Conservation (phyloP, 2,888 invertebrate genomes). For the Standfussiana lucernea region DNA sequence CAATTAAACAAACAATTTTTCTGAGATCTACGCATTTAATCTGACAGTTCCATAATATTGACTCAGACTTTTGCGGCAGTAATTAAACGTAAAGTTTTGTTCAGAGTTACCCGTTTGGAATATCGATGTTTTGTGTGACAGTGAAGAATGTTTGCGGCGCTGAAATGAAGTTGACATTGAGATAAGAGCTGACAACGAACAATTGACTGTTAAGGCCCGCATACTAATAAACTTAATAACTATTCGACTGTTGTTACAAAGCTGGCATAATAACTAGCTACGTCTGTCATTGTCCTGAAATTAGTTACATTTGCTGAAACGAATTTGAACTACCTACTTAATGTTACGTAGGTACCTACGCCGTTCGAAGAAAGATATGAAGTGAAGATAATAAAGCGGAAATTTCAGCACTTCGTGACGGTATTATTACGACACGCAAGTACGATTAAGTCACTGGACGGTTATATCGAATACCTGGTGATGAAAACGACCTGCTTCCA, state of each 20-base stretch:
- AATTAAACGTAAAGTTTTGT: constrained; percentile 44
- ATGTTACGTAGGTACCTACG: too few species aligned
- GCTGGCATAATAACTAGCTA: constrained; percentile 17
- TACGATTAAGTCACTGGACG: constrained; percentile 52
- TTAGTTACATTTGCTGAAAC: constrained; percentile 15
- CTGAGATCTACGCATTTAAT: constrained; percentile 24
- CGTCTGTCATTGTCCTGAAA: constrained; percentile 20
- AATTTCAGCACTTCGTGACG: constrained; percentile 54
- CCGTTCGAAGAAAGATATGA: constrained; percentile 39
- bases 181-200: constrained; percentile 33
- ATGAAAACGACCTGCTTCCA: constrained; percentile 22
- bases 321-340: constrained; percentile 13
- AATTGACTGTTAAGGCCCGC: constrained; percentile 38
- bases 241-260: constrained; percentile 27
- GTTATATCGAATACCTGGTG: constrained; percentile 52
- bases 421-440: constrained; percentile 65
- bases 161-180: constrained; percentile 14
- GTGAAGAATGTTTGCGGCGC: constrained; percentile 38
- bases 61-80: constrained; percentile 31
- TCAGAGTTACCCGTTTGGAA: constrained; percentile 12
- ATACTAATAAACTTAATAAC: constrained; percentile 40
- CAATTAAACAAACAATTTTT: constrained; percentile 5
- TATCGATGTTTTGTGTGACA: constrained; percentile 33
- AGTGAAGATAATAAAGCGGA: constrained; percentile 63
- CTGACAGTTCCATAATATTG: constrained; percentile 17